Evolutionary conservation across 2,113 vertebrate species (phyloP).

Genomic region (Oncorhynchus nerka): DNA sequence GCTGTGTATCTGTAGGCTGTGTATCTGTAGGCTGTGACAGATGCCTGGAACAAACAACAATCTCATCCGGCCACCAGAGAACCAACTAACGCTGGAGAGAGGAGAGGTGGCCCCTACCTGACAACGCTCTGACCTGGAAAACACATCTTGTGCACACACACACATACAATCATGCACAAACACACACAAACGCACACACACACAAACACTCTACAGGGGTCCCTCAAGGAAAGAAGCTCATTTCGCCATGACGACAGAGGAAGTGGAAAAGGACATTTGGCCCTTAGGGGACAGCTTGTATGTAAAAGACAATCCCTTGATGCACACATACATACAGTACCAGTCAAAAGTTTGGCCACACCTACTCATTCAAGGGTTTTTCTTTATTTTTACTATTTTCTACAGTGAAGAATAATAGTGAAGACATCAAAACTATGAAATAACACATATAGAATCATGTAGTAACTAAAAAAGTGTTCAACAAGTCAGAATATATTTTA

Average conservation of each 20-base stretch:
- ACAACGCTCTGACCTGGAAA: constrained; percentile 22
- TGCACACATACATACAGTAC: too few relatives aligned
- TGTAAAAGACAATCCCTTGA: neutral
- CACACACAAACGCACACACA: neutral
- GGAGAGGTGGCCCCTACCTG: neutral
- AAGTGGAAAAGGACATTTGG: constrained; percentile 41
- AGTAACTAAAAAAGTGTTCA: too few relatives aligned
- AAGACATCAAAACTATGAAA: too few relatives aligned
- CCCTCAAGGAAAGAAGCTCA: constrained; percentile 24
- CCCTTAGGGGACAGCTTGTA: neutral
- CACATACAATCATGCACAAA: neutral
- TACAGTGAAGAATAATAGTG: too few relatives aligned
- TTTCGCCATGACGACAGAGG: constrained; percentile 39
- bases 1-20: neutral
- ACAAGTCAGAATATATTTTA: too few relatives aligned
- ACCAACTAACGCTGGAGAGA: neutral
- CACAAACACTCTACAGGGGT: neutral
- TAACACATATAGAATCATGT: too few relatives aligned
- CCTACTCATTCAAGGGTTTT: too few relatives aligned
- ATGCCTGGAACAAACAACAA: constrained; percentile 31
- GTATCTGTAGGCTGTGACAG: constrained; percentile 1
- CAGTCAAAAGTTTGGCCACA: too few relatives aligned
- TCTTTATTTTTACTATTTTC: too few relatives aligned
- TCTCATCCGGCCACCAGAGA: constrained; percentile 8
- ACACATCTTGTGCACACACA: constrained; percentile 23